Conservation (phyloP, 2,888 invertebrate species). For the Lutraria lutraria region DNA sequence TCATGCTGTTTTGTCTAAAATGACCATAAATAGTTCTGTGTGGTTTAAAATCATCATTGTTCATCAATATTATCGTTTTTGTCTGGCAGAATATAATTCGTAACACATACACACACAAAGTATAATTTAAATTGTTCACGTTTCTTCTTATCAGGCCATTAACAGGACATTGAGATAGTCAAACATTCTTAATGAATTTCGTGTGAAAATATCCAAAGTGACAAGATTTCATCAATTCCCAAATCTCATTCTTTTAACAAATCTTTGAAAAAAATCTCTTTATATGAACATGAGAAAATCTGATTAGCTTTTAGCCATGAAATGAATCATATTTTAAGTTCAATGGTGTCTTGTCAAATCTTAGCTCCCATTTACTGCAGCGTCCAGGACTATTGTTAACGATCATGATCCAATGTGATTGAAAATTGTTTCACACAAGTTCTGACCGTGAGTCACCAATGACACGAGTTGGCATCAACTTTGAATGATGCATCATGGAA, state of each 20-base stretch:
- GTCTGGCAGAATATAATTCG: no score
- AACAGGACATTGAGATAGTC: no score
- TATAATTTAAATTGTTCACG: no score
- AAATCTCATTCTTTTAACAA: not conserved
- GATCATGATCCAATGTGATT: not conserved
- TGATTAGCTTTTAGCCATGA: conserved; percentile 11
- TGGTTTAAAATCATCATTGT: no score
- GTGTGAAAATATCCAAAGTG: not conserved
- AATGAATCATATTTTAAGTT: conserved; percentile 20
- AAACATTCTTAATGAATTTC: not conserved
- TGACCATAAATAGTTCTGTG: no score
- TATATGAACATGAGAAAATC: conserved; percentile 4
- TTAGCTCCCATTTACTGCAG: not conserved
- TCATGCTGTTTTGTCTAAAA: no score
- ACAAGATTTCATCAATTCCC: conserved; percentile 9
- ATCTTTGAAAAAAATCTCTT: conserved; percentile 1
- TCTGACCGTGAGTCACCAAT: conserved; percentile 28
- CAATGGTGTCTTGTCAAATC: conserved; percentile 15
- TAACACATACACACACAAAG: no score
- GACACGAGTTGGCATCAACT: conserved; percentile 20
- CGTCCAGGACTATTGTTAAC: not conserved
- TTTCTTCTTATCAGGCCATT: no score
- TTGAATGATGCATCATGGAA: conserved; percentile 50
- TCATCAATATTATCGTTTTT: no score
- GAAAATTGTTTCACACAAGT: conserved; percentile 15